These are phyloP conservation scores for Dipodomys stephensi DNA, from an alignment of 2,113 vertebrate species.

Conservation along the genomic window DNA sequence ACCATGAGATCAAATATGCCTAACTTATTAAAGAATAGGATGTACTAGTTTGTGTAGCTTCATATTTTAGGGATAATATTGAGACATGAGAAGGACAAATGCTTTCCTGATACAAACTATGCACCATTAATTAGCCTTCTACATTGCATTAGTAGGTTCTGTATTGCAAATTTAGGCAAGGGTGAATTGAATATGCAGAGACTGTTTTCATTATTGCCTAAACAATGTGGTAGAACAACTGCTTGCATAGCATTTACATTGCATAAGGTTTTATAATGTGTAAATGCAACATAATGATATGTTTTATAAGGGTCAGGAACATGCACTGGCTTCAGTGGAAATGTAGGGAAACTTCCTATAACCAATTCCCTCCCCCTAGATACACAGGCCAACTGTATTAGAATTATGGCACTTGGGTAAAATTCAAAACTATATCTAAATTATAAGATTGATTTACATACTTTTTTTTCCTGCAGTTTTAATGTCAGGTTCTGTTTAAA, in stretches of 20 bases:
- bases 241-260: not conserved
- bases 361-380: not conserved
- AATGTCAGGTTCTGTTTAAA: slow-evolving; percentile 96
- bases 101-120: not conserved
- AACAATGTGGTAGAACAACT: not conserved
- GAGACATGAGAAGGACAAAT: not conserved
- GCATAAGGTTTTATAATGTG: not conserved
- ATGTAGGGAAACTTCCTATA: not conserved
- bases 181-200: not conserved
- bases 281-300: fast-evolving
- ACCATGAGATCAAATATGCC: not conserved
- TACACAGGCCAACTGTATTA: not conserved
- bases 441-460: not conserved
- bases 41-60: not conserved
- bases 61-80: not conserved
- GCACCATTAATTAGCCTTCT: not conserved
- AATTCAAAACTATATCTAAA: not conserved
- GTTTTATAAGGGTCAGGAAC: not conserved
- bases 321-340: not conserved
- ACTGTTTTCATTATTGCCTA: not conserved
- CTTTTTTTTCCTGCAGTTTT: slow-evolving; percentile 88
- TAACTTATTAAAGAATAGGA: not conserved
- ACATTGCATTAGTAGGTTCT: not conserved
- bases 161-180: not conserved
- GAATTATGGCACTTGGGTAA: not conserved